Conservation (phyloP, 2,113 vertebrate genomes). For the Cervus canadensis region DNA sequence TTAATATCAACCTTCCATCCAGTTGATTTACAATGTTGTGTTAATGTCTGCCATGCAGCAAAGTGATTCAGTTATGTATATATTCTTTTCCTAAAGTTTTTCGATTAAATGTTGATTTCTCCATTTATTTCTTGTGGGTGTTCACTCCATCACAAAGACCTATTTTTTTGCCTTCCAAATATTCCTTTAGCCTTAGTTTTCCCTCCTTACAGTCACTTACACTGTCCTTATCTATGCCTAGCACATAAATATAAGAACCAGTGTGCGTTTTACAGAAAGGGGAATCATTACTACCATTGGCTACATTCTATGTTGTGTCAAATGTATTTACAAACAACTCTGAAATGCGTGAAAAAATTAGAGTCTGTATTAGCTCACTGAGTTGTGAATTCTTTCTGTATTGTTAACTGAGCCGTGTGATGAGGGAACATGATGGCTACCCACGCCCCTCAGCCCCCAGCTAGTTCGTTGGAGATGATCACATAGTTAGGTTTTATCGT, state of each 20-base stretch:
- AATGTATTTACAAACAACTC: background rate
- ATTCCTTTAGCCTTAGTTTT: background rate
- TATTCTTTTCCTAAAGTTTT: background rate
- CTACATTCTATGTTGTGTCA: background rate
- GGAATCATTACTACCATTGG: background rate
- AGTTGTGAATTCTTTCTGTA: background rate
- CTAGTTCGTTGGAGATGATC: background rate
- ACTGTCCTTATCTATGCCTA: background rate
- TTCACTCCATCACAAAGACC: background rate
- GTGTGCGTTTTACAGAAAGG: background rate
- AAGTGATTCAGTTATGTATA: background rate
- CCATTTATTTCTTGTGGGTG: background rate
- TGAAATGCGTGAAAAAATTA: background rate
- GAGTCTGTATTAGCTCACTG: background rate
- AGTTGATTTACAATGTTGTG: background rate
- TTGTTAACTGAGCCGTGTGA: background rate
- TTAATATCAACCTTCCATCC: background rate
- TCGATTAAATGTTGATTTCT: background rate
- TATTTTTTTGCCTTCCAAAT: background rate
- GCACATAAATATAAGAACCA: background rate
- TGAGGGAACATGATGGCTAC: background rate
- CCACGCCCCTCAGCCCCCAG: background rate
- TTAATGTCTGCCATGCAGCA: background rate
- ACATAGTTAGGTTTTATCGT: background rate
- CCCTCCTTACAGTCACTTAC: background rate